A percentile compares a stretch with the other conserved stretches of the same genome.
Evolutionary conservation across 2,888 invertebrate genomes (phyloP).

Genomic region (Melolontha melolontha): DNA sequence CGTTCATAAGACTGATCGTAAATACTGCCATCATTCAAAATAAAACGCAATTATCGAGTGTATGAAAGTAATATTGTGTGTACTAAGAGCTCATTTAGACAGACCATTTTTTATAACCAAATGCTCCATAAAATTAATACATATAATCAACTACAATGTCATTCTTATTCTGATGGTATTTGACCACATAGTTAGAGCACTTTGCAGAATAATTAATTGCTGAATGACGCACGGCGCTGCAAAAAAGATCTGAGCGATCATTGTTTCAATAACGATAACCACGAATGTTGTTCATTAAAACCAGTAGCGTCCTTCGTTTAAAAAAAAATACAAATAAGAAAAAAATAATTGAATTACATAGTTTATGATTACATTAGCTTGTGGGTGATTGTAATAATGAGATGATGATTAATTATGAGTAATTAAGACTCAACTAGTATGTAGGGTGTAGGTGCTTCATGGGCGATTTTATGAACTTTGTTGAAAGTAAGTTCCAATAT

Average conservation of each 20-base stretch:
- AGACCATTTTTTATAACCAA: neutral
- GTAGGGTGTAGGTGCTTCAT: too few relatives aligned
- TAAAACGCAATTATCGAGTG: neutral
- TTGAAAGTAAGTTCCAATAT: too few relatives aligned
- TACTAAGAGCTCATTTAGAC: conserved; percentile 9
- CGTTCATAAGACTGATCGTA: too few relatives aligned
- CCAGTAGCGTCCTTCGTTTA: neutral
- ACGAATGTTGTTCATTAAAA: conserved; percentile 14
- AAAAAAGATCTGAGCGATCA: conserved; percentile 26
- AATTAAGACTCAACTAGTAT: too few relatives aligned
- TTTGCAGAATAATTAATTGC: conserved; percentile 34
- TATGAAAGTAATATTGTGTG: neutral
- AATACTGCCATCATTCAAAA: too few relatives aligned
- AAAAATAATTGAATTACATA: too few relatives aligned
- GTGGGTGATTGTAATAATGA: too few relatives aligned
- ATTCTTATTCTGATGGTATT: conserved; percentile 19
- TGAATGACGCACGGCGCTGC: conserved; percentile 26
- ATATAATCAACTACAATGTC: conserved; percentile 11
- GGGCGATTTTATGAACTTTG: too few relatives aligned
- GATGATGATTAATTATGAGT: too few relatives aligned
- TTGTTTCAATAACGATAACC: conserved; percentile 27
- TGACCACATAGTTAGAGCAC: conserved; percentile 29
- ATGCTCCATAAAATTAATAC: conserved; percentile 9
- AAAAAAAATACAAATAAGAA: too few relatives aligned
- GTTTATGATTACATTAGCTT: too few relatives aligned